Percentiles rank a stretch among this genome's conserved stretches.
Evolutionary conservation across 1,140 invertebrate genomes (phyloP).

Genomic region (Lepidotrigona ventralis): DNA sequence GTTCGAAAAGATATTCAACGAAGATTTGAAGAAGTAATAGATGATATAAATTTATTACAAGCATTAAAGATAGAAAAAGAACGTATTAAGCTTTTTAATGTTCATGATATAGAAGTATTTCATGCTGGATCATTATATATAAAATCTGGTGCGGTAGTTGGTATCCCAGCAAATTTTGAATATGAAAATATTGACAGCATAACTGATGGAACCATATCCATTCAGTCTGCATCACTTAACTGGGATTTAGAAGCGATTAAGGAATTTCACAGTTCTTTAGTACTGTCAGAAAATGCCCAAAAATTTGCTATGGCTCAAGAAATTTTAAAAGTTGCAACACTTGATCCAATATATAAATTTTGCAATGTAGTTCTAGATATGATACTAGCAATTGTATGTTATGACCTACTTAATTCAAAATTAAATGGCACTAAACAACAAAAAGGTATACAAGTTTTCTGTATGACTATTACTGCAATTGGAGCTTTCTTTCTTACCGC

Average conservation of each 20-base stretch:
- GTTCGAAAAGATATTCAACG: conserved; percentile 73
- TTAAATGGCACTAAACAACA: neutral
- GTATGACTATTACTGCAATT: neutral
- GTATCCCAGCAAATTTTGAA: conserved; percentile 83
- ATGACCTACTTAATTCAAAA: rapidly evolving
- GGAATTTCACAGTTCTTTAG: conserved; percentile 83
- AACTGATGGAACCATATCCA: conserved; percentile 78
- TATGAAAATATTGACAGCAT: conserved; percentile 79
- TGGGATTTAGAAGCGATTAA: conserved; percentile 83
- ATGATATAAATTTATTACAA: conserved; percentile 76
- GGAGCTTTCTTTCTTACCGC: conserved; percentile 76
- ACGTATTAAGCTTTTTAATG: conserved; percentile 81
- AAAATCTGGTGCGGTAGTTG: conserved; percentile 82
- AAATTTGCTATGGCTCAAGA: conserved; percentile 89
- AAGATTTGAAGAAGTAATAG: conserved; percentile 78
- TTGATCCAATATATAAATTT: neutral
- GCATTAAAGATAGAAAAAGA: conserved; percentile 72
- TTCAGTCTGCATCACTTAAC: conserved; percentile 81
- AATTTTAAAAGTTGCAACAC: conserved; percentile 82
- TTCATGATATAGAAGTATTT: conserved; percentile 84
- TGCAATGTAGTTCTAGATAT: rapidly evolving
- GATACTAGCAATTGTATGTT: rapidly evolving
- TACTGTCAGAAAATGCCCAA: conserved; percentile 87
- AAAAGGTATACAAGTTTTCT: no score
- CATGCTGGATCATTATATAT: conserved; percentile 78